Base-by-base conservation (phyloP, 2,113 vertebrate genomes). In the Guaruba guarouba region DNA sequence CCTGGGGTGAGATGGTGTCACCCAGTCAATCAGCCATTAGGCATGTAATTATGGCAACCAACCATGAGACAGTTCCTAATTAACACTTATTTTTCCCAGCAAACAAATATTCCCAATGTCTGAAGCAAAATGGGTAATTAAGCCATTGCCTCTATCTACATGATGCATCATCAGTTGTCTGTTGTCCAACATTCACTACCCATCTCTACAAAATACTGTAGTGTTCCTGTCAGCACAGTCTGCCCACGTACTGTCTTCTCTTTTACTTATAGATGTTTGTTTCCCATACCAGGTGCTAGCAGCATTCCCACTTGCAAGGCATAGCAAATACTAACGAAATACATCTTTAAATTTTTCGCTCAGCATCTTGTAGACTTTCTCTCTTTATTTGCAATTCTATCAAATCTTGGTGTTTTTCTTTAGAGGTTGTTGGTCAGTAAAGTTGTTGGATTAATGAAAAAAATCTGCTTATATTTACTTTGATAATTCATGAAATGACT, bases 31-130 rank as follows among this genome's bases (percentile, higher is more conserved):
- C 44, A 27, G 69, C 61, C 70, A 68, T 88, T 73, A 82, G 83
- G 41, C 49, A 86, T 73, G 81, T 83, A 95, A 91, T 94, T 96
- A 93, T 59, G 74, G 73, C 81, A 96, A 87, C 66, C 84, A 87
- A 51, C 82, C 92, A 75, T 80, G 67, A 89, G 81, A 52, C 37
- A 37, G 62, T 71, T 90, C 57, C 57, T 83, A 86, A 88, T 93
- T 90, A 93, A 86, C 24, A 43, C n/a, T 75, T 81, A 29, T 57
- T 92, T 93, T 71, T 18, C 66, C n/a, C 24, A 84, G 44, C 2
- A 2, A 88, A 92, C 52, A 63, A 66, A 28, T 17, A 52, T 76
- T 92, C 59, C 69, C 59, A 67, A 19, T 20, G 59, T 78, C 43
- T 88, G 80, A 84, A 81, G 44, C 28, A 66, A 86, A 91, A 66